Evolutionary conservation across 2,113 vertebrate species (phyloP), one percentile per base, ranked within the genome.

Genomic region (Nyctereutes procyonoides): DNA sequence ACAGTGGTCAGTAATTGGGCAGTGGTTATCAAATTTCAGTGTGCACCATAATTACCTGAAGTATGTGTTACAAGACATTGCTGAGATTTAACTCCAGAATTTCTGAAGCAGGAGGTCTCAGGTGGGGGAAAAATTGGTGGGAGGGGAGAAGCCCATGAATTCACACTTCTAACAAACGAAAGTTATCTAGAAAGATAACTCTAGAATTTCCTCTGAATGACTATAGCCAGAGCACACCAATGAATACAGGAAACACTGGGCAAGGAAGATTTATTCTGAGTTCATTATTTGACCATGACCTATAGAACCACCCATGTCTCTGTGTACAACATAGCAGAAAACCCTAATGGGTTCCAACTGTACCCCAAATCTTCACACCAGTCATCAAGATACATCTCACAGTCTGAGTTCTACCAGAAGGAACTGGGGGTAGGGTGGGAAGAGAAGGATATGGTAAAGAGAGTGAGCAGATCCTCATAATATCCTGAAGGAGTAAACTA

Each of bases 401-500:
- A 88, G 83, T 51, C 58, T 93, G 79, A 53, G 55, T 89, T 28
- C 28, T 15, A 11, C 35, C 84, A 88, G 76, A 65, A 73, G 63
- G 77, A 95, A 95, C 87, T 55, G 74, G 63, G 79, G 73, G 32
- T 65, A 13, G 94, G 83, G 24, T 86, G 65, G 87, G 38, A 77
- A 92, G 76, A 82, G 26, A 63, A 84, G 80, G 26, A 35, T 4
- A 62, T 73, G 58, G 94, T 60, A 86, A 80, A 95, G 94, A 77
- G 95, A 83, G 51, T 80, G 92, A 96, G 79, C 79, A 95, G 94
- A 97, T 89, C 88, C 92, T 97, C 94, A 95, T 96, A 97, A 96
- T 90, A 96, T 93, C 95, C 88, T 95, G 85, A 96, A 97, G 93
- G 97, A 97, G 94, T 97, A 97, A 97, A 98, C 94, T 96, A 95